Evolutionary conservation across 2,888 invertebrate genomes (phyloP), one percentile per base, ranked within the genome.

Genomic region (Oligia latruncula): DNA sequence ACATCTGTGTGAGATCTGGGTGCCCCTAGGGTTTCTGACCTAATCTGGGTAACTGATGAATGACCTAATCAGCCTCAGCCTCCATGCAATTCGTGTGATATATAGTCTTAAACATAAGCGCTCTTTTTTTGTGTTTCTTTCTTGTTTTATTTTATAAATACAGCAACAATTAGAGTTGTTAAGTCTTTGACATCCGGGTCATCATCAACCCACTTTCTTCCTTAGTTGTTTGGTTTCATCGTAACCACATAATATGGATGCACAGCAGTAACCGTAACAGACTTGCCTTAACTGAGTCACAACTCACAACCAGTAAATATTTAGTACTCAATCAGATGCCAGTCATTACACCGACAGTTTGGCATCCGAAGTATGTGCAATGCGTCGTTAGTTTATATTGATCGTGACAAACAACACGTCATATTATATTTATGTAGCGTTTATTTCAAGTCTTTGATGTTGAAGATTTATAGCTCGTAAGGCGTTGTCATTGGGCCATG

Each of bases 281-380:
- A 40, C 35, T 35, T 40, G 52, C 23, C 0, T n/a, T 52, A 46
- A n/a, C 58, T 81, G 75, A 81, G 35, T 67, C 35, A 62, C 43
- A 46, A 67, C 67, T 67, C 35, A 62, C 43, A 46, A 67, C 67
- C 43, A 81, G n/a, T 46, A 82, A 75, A 75, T 29, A 75, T 82
- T 80, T 80, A 82, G 76, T 40, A 67, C 35, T 46, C 75, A 81
- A 80, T 74, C 74, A 58, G 55, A 43, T 23, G 43, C 60, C n/a
- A 74, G 35, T 75, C 55, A 52, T 82, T 46, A 52, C 46, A 20
- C 20, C 29, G 9, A 82, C 23, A 49, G 60, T 60, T 80, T 80
- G 80, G 80, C 82, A 82, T 76, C 17, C 67, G 55, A 82, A 82
- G 62, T 82, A 81, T 68, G 67, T 46, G 62, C 35, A 60, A 70